phyloP scores from a whole-genome alignment of 2,797 vertebrate species.

The Synanceia verrucosa region DNA sequence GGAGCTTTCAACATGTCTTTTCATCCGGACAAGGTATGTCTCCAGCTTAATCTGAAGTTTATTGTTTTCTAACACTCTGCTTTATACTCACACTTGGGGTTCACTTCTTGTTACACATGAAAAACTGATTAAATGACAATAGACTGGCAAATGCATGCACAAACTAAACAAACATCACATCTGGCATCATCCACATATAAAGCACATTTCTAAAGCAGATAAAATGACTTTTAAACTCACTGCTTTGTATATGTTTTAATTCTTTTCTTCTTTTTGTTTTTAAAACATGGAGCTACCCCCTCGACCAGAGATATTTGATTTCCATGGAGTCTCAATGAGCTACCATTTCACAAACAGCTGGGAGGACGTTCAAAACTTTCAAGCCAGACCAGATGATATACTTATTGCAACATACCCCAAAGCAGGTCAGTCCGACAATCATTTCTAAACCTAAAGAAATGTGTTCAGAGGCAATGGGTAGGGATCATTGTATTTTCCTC shows the following conservation, averaged over 20 bases:
- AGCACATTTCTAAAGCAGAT: not conserved
- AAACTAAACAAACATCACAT: not conserved
- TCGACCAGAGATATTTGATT: constrained; percentile 32
- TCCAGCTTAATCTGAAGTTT: not conserved
- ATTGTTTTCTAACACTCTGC: not conserved
- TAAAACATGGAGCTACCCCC: not conserved
- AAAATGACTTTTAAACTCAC: not conserved
- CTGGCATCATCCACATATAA: not conserved
- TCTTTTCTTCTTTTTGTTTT: not conserved
- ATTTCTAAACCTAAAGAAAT: not conserved
- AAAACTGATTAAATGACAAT: no score
- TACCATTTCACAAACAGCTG: constrained; percentile 71
- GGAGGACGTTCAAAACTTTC: constrained; percentile 75
- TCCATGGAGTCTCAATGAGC: constrained; percentile 71
- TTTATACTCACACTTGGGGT: not conserved
- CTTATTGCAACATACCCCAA: constrained; percentile 78
- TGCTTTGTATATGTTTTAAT: not conserved
- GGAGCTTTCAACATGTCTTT: not conserved
- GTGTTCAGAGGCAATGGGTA: not conserved
- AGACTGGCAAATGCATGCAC: not conserved
- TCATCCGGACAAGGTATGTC: not conserved
- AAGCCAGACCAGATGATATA: constrained; percentile 79
- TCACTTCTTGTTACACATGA: not conserved
- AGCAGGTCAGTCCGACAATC: constrained; percentile 70
- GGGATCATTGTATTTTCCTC: not conserved